phyloP scores from a whole-genome alignment of 2,888 invertebrate species.

The Pachymerium ferrugineum region DNA sequence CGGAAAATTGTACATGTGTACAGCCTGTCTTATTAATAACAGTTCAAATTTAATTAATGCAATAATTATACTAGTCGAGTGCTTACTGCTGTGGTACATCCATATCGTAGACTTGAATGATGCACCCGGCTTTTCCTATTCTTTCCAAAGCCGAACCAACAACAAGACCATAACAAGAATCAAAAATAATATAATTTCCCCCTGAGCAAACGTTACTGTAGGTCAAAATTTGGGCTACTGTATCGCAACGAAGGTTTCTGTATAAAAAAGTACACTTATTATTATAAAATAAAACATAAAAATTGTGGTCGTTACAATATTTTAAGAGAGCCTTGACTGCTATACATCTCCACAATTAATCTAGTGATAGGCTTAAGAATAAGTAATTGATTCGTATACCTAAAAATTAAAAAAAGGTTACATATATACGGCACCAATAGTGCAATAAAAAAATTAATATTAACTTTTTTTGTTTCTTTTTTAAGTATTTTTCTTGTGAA shows the following conservation, averaged over 20 bases:
- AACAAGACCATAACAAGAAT: conserved; percentile 78
- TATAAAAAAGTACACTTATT: conserved; percentile 31
- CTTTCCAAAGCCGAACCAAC: conserved; percentile 73
- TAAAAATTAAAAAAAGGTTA: conserved; percentile 39
- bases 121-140: conserved; percentile 59
- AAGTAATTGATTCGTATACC: conserved; percentile 44
- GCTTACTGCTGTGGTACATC: conserved; percentile 64
- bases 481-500: conserved; percentile 81
- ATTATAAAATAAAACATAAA: conserved; percentile 29
- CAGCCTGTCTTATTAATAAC: conserved; percentile 53
- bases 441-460: conserved; percentile 68
- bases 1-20: conserved; percentile 73
- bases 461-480: conserved; percentile 90
- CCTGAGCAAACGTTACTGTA: conserved; percentile 71
- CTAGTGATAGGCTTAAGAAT: conserved; percentile 73
- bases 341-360: conserved; percentile 77
- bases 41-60: conserved; percentile 14
- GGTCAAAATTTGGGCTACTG: conserved; percentile 79
- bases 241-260: conserved; percentile 72
- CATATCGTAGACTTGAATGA: conserved; percentile 73
- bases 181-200: conserved; percentile 71
- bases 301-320: conserved; percentile 44
- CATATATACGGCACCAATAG: no score
- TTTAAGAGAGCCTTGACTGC: conserved; percentile 62
- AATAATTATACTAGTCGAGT: conserved; percentile 27